Evolutionary conservation across 2,888 invertebrate species (phyloP).

Genomic region (Stomorhina lunata): DNA sequence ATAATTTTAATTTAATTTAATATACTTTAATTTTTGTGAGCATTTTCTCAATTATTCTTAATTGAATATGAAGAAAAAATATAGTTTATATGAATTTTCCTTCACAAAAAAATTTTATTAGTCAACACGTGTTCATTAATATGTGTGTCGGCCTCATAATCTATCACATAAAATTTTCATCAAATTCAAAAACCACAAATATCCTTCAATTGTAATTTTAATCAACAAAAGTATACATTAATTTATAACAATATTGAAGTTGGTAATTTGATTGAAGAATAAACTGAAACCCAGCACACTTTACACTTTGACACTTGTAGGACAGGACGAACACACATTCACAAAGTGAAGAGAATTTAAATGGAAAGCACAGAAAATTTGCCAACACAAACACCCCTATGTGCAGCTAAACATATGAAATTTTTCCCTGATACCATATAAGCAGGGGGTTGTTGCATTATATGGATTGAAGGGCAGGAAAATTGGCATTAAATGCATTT

Average conservation of each 20-base stretch:
- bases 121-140: slow-evolving; percentile 29
- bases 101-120: slow-evolving; percentile 28
- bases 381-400: background rate
- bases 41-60: slow-evolving; percentile 22
- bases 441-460: background rate
- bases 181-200: slow-evolving; percentile 57
- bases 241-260: slow-evolving; percentile 32
- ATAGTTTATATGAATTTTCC: slow-evolving; percentile 28
- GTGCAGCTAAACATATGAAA: background rate
- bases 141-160: slow-evolving; percentile 40
- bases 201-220: slow-evolving; percentile 58
- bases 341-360: background rate
- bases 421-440: background rate
- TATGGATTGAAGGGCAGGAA: slow-evolving; percentile 6
- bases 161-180: slow-evolving; percentile 51
- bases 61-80: slow-evolving; percentile 32
- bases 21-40: too few species aligned
- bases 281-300: slow-evolving; percentile 36
- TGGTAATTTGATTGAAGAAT: slow-evolving; percentile 12
- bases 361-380: slow-evolving; percentile 19
- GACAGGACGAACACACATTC: too few species aligned
- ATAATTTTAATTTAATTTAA: background rate
- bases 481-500: slow-evolving; percentile 62
- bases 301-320: slow-evolving; percentile 63
- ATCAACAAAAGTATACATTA: slow-evolving; percentile 53